Conservation (phyloP, 2,888 invertebrate genomes). For the Caenorhabditis japonica region DNA sequence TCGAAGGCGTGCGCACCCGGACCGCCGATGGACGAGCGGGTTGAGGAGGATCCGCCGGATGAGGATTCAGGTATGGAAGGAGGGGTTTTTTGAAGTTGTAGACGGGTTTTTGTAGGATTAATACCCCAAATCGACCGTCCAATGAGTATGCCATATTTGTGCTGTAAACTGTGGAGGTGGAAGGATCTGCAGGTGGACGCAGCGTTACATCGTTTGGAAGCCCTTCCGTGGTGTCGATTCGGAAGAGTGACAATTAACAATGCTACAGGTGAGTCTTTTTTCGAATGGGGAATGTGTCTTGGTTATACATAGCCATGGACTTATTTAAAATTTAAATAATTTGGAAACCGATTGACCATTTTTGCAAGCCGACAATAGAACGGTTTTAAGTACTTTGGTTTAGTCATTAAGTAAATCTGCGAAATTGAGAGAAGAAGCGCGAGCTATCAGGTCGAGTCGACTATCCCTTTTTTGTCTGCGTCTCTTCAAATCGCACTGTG, state of each 20-base stretch:
- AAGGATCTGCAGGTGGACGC: constrained; percentile 76
- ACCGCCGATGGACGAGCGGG: constrained; percentile 76
- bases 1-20: constrained; percentile 76
- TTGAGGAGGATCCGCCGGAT: constrained; percentile 64
- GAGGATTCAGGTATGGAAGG: constrained; percentile 63
- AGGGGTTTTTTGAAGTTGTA: neutral
- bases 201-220: constrained; percentile 74
- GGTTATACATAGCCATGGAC: too few species aligned
- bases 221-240: constrained; percentile 76
- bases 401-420: too few species aligned
- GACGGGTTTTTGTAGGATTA: constrained; percentile 55
- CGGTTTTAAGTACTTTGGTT: too few species aligned
- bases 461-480: too few species aligned
- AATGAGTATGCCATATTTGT: constrained; percentile 76
- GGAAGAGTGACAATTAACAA: constrained; percentile 76
- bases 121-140: constrained; percentile 76
- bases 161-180: constrained; percentile 77
- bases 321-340: too few species aligned
- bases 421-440: too few species aligned
- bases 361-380: too few species aligned
- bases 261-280: constrained; percentile 65
- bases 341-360: too few species aligned
- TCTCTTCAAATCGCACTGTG: too few species aligned
- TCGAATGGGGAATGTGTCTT: neutral
- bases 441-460: too few species aligned